A percentile compares a stretch with the other conserved stretches of the same genome.
Evolutionary conservation across 37 sponge, comb jelly and placozoan genomes (phyloP).

Genomic region (Chondrilla cf. caribensis): DNA sequence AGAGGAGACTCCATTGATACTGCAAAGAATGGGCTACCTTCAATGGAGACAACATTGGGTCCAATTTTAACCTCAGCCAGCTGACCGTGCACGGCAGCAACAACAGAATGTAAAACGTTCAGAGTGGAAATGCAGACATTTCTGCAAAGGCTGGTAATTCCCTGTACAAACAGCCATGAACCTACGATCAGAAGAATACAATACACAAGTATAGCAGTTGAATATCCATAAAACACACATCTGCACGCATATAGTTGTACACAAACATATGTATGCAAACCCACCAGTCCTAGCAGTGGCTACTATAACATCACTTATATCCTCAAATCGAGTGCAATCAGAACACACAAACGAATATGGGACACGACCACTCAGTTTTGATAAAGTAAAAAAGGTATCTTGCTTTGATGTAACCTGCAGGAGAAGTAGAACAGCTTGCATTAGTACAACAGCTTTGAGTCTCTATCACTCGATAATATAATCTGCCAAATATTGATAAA

Average conservation of each 20-base stretch:
- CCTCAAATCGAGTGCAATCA: background rate
- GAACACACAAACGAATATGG: background rate
- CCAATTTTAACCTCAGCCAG: background rate
- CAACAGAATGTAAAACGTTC: background rate
- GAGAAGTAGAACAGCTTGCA: background rate
- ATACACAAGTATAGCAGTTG: no score
- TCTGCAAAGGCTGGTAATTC: background rate
- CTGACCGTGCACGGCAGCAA: background rate
- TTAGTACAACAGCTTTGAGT: no score
- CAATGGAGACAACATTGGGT: background rate
- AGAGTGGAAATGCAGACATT: background rate
- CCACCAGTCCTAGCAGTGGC: conserved; percentile 6
- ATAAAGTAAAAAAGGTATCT: background rate
- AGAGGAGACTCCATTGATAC: background rate
- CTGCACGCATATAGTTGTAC: no score
- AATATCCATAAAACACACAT: no score
- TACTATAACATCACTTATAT: background rate
- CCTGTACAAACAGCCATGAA: background rate
- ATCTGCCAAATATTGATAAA: no score
- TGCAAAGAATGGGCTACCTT: background rate
- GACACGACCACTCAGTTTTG: background rate
- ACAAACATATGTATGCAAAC: background rate
- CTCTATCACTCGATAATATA: no score
- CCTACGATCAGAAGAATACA: background rate
- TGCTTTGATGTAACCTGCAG: background rate